These are phyloP conservation scores for Paratilapia polleni DNA, from an alignment of 2,113 vertebrate genomes.

Conservation along the genomic window DNA sequence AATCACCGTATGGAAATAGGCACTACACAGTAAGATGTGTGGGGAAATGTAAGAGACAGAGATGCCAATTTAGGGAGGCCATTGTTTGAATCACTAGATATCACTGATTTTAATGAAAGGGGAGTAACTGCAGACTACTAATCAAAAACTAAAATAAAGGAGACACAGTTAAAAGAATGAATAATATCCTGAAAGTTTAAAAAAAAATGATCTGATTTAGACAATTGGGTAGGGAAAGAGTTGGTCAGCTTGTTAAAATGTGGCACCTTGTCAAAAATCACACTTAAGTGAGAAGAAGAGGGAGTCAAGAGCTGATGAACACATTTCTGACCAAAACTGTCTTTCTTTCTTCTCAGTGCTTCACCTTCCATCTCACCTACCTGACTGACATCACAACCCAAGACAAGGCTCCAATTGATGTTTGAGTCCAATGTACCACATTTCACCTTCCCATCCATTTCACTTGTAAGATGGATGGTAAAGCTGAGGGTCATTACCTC, in stretches of 20 bases:
- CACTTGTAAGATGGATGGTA: background rate
- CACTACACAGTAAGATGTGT: no score
- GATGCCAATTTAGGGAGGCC: no score
- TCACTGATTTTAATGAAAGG: background rate
- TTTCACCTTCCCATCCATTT: slow-evolving; percentile 12
- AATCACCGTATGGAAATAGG: background rate
- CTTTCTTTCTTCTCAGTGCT: slow-evolving; percentile 16
- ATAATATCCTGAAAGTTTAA: background rate
- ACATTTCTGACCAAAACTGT: slow-evolving; percentile 3
- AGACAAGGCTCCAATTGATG: slow-evolving; percentile 29
- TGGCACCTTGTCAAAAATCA: slow-evolving; percentile 16
- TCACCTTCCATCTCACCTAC: slow-evolving; percentile 34
- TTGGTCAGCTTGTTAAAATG: slow-evolving; percentile 19
- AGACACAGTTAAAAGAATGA: background rate
- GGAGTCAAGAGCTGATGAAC: background rate
- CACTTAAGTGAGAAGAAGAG: background rate
- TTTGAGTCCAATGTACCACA: background rate
- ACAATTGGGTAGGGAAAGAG: background rate
- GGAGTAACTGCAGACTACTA: background rate
- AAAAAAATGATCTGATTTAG: background rate
- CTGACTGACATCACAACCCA: slow-evolving; percentile 26
- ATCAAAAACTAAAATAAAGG: background rate
- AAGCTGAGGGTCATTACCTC: slow-evolving; percentile 20
- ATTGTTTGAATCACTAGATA: background rate
- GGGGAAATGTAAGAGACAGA: no score